Base-by-base conservation (phyloP, 2,113 vertebrate species). In the Muntiacus muntjak region DNA sequence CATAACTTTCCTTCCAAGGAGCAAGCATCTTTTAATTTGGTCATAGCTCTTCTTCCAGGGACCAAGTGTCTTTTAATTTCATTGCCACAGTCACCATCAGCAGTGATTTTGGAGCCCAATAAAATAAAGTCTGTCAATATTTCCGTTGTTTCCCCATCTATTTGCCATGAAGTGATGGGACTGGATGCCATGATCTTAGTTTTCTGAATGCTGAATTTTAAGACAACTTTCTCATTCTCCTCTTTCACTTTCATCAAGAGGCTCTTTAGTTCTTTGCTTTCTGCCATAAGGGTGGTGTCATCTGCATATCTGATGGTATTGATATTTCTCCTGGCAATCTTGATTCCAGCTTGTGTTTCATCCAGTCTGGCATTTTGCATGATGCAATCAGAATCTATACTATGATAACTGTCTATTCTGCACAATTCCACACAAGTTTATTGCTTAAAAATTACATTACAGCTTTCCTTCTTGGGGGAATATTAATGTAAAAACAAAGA, bases 361-460 rank as follows among this genome's bases (percentile, higher is more conserved):
- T 40, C 19, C 21, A 40, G 67, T 40, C 67, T 0, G 1, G n/a
- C n/a, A 74, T 74, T 74, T 25, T 74, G 11, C 10, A 74, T 74
- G 21, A 40, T 74, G 36, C 87, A 60, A 79, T 60, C 62, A 94
- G 40, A 91, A 89, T 89, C 79, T 30, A 52, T 36, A 85, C 55
- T 89, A 88, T 93, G n/a, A 40, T 85, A 84, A 94, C 47, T 83
- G 54, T 33, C 78, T 71, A 58, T 95, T 96, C 26, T 91, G 91
- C 28, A 30, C 13, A 94, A 79, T 93, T 91, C 47, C 50, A 16
- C 15, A 36, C 54, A 85, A 87, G 47, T 60, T 94, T 47, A 55
- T 30, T 52, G 17, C 6, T 52, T 36, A 87, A 52, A 95, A 76
- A 89, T 54, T 87, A 91, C 10, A 95, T 58, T 52, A 81, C 3